phyloP scores from a whole-genome alignment of 2,888 invertebrate species.

The Augiades crinisus region DNA sequence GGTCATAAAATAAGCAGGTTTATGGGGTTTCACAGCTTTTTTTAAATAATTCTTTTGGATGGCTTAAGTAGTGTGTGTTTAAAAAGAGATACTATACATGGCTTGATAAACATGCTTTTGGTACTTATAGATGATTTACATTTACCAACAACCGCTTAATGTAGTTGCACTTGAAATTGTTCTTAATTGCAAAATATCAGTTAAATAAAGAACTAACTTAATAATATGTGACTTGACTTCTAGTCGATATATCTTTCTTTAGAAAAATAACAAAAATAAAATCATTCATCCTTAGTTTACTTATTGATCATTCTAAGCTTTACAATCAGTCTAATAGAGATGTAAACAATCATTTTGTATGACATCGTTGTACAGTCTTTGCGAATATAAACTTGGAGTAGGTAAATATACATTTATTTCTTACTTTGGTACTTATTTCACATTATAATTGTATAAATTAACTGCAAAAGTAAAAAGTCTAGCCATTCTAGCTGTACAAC shows the following conservation, averaged over 20 bases:
- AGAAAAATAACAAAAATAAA: constrained; percentile 18
- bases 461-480: constrained; percentile 29
- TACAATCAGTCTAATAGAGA: neutral
- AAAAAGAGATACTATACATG: too few relatives aligned
- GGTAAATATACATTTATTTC: constrained; percentile 24
- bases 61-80: too few relatives aligned
- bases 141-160: too few relatives aligned
- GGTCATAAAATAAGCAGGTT: too few relatives aligned
- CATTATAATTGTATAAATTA: constrained; percentile 30
- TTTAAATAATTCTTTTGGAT: too few relatives aligned
- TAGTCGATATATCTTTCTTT: constrained; percentile 9
- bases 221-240: constrained; percentile 21
- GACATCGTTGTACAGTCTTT: constrained; percentile 15
- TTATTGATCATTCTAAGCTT: neutral
- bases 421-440: constrained; percentile 29
- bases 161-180: too few relatives aligned
- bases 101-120: too few relatives aligned
- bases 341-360: neutral
- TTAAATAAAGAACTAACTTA: constrained; percentile 27
- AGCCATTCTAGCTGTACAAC: neutral
- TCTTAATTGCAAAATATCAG: too few relatives aligned
- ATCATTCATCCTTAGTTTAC: neutral
- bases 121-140: too few relatives aligned
- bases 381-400: constrained; percentile 17
- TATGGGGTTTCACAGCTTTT: too few relatives aligned